phyloP scores from a whole-genome alignment of 1,140 invertebrate genomes.

The Cydia amplana region DNA sequence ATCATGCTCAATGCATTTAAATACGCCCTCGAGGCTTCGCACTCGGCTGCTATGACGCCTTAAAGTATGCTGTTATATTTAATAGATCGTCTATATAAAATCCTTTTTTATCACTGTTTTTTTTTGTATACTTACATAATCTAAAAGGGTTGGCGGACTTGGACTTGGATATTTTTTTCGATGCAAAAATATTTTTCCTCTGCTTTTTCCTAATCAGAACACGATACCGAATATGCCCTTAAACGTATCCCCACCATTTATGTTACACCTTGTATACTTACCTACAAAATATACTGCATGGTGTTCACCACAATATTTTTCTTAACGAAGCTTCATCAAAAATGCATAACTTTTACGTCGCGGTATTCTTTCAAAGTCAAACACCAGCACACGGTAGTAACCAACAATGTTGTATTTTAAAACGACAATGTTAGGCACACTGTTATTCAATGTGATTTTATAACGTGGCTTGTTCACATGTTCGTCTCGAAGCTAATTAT shows the following conservation, averaged over 20 bases:
- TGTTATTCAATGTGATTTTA: too few relatives aligned
- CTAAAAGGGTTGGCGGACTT: too few relatives aligned
- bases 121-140: too few relatives aligned
- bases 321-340: background rate
- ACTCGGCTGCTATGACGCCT: background rate
- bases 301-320: background rate
- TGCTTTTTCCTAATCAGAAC: too few relatives aligned
- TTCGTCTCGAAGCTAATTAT: too few relatives aligned
- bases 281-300: background rate
- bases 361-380: background rate
- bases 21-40: background rate
- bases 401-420: background rate
- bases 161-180: too few relatives aligned
- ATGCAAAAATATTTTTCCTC: too few relatives aligned
- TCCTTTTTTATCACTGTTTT: too few relatives aligned
- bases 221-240: too few relatives aligned
- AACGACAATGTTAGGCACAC: background rate
- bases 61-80: background rate
- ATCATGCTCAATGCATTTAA: constrained; percentile 29
- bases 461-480: too few relatives aligned
- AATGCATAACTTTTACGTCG: constrained; percentile 1
- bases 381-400: background rate
- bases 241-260: too few relatives aligned
- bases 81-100: background rate
- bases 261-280: too few relatives aligned